phyloP scores from a whole-genome alignment of 2,888 invertebrate species.

The Tenodera sinensis region DNA sequence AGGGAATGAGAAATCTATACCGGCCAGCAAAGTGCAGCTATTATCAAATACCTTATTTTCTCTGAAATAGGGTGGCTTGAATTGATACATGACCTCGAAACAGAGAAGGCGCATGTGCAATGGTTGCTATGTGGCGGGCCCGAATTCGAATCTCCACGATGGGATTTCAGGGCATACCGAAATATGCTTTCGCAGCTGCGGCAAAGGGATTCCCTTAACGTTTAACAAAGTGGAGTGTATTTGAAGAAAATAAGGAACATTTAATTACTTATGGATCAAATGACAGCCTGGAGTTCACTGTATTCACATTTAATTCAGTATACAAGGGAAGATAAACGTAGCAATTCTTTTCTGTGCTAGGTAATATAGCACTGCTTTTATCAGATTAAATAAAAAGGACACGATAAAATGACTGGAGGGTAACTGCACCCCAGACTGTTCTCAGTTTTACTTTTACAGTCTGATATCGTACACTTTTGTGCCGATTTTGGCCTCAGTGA shows the following conservation, averaged over 20 bases:
- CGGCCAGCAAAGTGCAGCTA: background rate
- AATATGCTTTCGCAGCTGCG: background rate
- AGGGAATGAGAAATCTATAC: background rate
- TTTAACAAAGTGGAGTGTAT: no score
- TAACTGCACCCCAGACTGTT: background rate
- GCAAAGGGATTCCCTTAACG: background rate
- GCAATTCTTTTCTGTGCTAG: no score
- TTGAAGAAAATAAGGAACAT: background rate
- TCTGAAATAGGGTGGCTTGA: background rate
- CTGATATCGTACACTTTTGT: background rate
- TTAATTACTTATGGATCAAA: background rate
- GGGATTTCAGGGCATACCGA: background rate
- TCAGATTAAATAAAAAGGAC: background rate
- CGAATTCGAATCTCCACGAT: background rate
- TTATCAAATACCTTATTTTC: background rate
- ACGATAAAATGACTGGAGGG: background rate
- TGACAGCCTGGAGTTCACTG: background rate
- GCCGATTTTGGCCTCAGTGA: no score
- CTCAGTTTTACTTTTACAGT: background rate
- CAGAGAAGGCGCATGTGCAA: background rate
- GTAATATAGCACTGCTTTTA: no score
- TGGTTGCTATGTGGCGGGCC: background rate
- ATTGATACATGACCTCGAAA: background rate
- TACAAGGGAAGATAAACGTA: no score
- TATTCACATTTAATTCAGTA: no score